Evolutionary conservation across 2,113 vertebrate species (phyloP).

Genomic region (Danionella cerebrum): DNA sequence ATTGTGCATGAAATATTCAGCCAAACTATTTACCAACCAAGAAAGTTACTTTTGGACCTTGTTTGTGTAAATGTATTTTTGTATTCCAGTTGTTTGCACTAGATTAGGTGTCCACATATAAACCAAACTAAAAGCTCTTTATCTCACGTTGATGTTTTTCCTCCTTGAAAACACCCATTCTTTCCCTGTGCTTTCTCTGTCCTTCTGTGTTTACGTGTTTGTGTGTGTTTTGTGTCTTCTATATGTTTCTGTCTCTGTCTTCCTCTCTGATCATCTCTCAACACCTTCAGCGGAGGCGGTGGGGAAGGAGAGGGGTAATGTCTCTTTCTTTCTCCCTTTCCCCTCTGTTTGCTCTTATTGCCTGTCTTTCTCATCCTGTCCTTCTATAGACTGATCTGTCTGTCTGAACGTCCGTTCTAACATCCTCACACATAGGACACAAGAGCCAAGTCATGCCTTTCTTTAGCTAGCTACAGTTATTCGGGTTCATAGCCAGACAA

Average conservation of each 20-base stretch:
- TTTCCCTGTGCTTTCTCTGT: conserved; percentile 26
- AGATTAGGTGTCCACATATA: conserved; percentile 42
- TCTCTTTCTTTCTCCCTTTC: conserved; percentile 36
- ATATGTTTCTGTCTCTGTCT: conserved; percentile 27
- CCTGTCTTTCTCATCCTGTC: conserved; percentile 31
- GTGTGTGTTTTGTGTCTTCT: conserved; percentile 35
- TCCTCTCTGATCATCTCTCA: conserved; percentile 30
- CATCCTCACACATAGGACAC: conserved; percentile 28
- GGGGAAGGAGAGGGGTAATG: conserved; percentile 43
- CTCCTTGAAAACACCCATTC: conserved; percentile 30
- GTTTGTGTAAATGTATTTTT: conserved; percentile 17
- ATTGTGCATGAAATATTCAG: too few relatives aligned
- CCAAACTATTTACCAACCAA: background rate
- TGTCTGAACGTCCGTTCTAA: conserved; percentile 13
- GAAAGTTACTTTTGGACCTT: background rate
- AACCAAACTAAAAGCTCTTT: background rate
- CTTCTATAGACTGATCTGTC: conserved; percentile 6
- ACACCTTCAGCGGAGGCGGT: conserved; percentile 37
- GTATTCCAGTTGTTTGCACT: conserved; percentile 12
- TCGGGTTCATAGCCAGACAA: conserved; percentile 2
- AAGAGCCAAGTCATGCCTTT: conserved; percentile 19
- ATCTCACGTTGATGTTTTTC: conserved; percentile 28
- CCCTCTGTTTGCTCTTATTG: conserved; percentile 29
- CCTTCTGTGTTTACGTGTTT: conserved; percentile 40
- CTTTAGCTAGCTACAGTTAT: conserved; percentile 1